Evolutionary conservation across 2,113 vertebrate genomes (phyloP).

Genomic region (Solea senegalensis): DNA sequence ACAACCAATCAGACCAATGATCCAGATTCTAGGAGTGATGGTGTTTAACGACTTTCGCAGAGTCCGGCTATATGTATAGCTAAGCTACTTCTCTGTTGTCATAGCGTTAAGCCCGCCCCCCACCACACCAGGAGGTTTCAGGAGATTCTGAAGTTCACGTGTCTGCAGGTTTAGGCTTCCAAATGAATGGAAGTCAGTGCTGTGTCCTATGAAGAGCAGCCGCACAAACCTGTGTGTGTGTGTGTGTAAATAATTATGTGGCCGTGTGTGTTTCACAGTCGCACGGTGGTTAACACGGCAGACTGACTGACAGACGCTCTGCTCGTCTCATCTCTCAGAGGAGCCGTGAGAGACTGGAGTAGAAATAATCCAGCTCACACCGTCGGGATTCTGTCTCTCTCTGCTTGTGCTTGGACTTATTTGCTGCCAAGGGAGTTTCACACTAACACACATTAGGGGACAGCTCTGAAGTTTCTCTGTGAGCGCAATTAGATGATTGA

Average conservation of each 20-base stretch:
- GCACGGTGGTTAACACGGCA: neutral
- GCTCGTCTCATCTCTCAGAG: conserved; percentile 47
- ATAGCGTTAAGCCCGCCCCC: too few species aligned
- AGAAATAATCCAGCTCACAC: conserved; percentile 57
- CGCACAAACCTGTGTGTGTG: too few species aligned
- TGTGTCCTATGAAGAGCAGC: too few species aligned
- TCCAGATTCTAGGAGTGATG: too few species aligned
- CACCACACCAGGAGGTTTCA: too few species aligned
- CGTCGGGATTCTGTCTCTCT: conserved; percentile 45
- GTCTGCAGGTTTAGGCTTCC: neutral
- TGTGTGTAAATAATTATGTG: too few species aligned
- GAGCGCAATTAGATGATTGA: conserved; percentile 65
- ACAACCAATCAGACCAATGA: too few species aligned
- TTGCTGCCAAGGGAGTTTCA: conserved; percentile 54
- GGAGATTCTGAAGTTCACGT: neutral
- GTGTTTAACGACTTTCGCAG: too few species aligned
- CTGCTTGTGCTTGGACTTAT: conserved; percentile 47
- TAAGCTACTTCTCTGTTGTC: too few species aligned
- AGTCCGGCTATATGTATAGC: too few species aligned
- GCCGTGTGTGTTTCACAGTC: neutral
- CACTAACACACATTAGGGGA: conserved; percentile 47
- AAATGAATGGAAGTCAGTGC: too few species aligned
- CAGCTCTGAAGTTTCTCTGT: conserved; percentile 8
- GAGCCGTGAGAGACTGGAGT: conserved; percentile 33
- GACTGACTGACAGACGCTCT: conserved; percentile 51